phyloP scores from a whole-genome alignment of 2,113 vertebrate genomes.

The Eonycteris spelaea region DNA sequence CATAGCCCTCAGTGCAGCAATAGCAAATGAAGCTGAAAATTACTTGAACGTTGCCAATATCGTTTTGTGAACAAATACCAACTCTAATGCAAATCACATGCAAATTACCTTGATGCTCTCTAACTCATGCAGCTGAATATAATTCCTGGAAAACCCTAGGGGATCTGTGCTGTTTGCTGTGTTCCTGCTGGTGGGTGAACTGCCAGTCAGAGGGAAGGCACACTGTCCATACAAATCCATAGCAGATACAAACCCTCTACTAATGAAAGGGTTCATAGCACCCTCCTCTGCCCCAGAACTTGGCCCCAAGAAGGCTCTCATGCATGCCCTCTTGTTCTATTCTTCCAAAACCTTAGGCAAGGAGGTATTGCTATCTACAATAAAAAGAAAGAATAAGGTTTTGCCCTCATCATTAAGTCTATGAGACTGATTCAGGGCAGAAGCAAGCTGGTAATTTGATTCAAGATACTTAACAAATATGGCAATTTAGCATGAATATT shows the following conservation, averaged over 20 bases:
- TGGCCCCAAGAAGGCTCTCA: background rate
- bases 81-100: background rate
- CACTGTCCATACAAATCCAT: background rate
- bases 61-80: background rate
- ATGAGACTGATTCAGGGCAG: background rate
- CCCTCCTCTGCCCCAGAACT: background rate
- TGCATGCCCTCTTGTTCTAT: background rate
- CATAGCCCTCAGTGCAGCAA: background rate
- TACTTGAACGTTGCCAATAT: background rate
- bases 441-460: background rate
- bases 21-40: slow-evolving; percentile 37
- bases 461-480: background rate
- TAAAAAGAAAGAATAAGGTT: background rate
- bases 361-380: background rate
- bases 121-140: background rate
- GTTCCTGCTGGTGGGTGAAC: background rate
- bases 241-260: background rate
- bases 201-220: background rate
- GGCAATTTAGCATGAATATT: background rate
- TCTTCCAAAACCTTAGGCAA: background rate
- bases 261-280: background rate
- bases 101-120: background rate
- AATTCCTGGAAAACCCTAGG: background rate
- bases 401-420: background rate
- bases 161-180: background rate